Evolutionary conservation across 2,888 invertebrate genomes (phyloP).

Genomic region (Spilosoma lubricipeda): DNA sequence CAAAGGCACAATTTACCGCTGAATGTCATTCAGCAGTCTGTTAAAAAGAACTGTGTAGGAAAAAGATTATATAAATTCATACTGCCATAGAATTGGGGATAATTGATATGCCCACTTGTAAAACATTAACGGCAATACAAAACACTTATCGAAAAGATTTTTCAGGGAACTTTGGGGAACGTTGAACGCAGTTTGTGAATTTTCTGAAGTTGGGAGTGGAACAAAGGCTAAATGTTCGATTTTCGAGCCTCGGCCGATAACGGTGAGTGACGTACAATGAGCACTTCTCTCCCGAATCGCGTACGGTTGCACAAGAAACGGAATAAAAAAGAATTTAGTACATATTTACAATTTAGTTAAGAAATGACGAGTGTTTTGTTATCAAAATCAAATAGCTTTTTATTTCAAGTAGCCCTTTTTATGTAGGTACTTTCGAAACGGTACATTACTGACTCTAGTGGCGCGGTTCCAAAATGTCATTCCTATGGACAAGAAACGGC

Average conservation of each 20-base stretch:
- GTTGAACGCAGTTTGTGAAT: constrained; percentile 8
- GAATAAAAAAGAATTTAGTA: neutral
- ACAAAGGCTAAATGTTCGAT: constrained; percentile 45
- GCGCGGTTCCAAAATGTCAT: too few relatives aligned
- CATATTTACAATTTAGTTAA: neutral
- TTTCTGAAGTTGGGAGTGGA: constrained; percentile 29
- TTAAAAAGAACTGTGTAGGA: too few relatives aligned
- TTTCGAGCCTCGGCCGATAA: constrained; percentile 54
- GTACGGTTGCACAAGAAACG: too few relatives aligned
- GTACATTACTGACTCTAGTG: too few relatives aligned
- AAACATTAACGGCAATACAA: constrained; percentile 13
- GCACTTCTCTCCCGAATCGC: constrained; percentile 17
- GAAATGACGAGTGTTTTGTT: neutral
- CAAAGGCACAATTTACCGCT: too few relatives aligned
- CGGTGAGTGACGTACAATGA: constrained; percentile 61
- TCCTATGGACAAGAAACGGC: too few relatives aligned
- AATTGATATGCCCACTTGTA: constrained; percentile 18
- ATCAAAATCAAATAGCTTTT: too few relatives aligned
- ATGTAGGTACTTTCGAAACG: too few relatives aligned
- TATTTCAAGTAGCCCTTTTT: too few relatives aligned
- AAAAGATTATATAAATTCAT: too few relatives aligned
- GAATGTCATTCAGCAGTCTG: too few relatives aligned
- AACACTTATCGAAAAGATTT: constrained; percentile 10
- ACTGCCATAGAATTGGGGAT: neutral
- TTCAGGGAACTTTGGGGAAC: constrained; percentile 9